These are phyloP conservation scores for Erythrolamprus reginae DNA, from an alignment of 2,113 vertebrate species.

Conservation along the genomic window DNA sequence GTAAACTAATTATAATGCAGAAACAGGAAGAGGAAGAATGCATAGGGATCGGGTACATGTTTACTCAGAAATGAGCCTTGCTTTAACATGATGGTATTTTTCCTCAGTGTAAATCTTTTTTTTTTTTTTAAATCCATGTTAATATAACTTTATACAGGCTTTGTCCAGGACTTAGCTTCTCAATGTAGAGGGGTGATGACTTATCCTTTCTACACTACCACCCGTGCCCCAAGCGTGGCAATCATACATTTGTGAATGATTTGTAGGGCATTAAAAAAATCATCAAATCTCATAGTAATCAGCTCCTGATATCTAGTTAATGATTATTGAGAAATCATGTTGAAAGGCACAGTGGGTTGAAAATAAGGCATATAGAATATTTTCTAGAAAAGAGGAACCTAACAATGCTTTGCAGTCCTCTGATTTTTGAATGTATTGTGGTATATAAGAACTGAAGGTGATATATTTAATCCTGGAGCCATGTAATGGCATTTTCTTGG, in stretches of 20 bases:
- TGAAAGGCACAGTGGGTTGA: constrained; percentile 46
- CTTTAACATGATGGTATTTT: neutral
- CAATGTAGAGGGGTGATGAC: constrained; percentile 44
- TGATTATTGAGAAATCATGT: constrained; percentile 40
- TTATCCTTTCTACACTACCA: neutral
- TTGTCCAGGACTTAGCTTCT: constrained; percentile 43
- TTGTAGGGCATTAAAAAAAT: neutral
- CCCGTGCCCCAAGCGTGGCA: constrained; percentile 21
- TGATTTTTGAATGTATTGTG: neutral
- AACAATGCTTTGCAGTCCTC: neutral
- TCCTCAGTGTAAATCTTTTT: neutral
- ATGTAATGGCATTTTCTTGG: constrained; percentile 26
- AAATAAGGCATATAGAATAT: constrained; percentile 26
- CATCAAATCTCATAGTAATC: constrained; percentile 21
- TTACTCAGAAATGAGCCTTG: neutral
- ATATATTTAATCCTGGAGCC: constrained; percentile 39
- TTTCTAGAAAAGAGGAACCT: constrained; percentile 6
- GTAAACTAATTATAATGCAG: neutral
- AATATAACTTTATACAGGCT: constrained; percentile 59
- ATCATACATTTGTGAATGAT: constrained; percentile 36
- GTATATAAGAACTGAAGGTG: neutral
- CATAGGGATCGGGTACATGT: neutral
- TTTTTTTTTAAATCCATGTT: constrained; percentile 35
- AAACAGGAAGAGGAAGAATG: neutral
- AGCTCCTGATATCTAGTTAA: neutral